Evolutionary conservation across 1,140 invertebrate species (phyloP), one percentile per base, ranked within the genome.

Genomic region (Helicoverpa zea): DNA sequence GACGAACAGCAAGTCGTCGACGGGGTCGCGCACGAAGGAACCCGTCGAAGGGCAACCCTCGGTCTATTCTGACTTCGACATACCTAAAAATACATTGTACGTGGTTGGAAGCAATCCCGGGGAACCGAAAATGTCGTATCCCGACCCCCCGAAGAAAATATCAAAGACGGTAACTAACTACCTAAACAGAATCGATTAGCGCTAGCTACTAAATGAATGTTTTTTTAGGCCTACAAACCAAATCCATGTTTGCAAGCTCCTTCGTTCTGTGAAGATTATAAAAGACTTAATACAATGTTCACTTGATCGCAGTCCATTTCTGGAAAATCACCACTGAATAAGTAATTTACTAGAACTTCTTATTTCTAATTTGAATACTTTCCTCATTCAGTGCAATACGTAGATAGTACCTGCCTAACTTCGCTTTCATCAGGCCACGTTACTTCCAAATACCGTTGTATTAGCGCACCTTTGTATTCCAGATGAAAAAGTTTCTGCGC

Each of bases 401-500:
- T 59, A 23, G 18, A 66, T 30, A 14, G 2, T 12, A 23, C 23
- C 23, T 23, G 23, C 23, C 23, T 23, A 23, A 23, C 23, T 23
- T 12, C 12, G 49, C 74, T 63, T 2, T 11, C n/a, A 13, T 18
- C 66, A 51, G 12, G 29, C n/a, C 9, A 5, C n/a, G 12, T 51
- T 43, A 43, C 1, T 43, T 5, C 1, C 29, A 43, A 18, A 4
- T 72, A n/a, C 52, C 23, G 5, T 54, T n/a, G 4, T 18, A 14
- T 30, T 73, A 43, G 35, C 30, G 16, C 16, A 68, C 35, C 9
- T 47, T 72, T 29, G 35, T 51, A 43, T 88, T 89, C 47, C 79
- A 95, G 94, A 94, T 94, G 91, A 94, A 94, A 68, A 95, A 95
- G 77, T 91, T 93, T 43, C 87, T 94, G 2, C 89, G 92, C 16